A percentile compares a stretch with the other conserved stretches of the same genome.
Evolutionary conservation across 2,797 vertebrate species (phyloP).

Genomic region (Oreochromis grahami): DNA sequence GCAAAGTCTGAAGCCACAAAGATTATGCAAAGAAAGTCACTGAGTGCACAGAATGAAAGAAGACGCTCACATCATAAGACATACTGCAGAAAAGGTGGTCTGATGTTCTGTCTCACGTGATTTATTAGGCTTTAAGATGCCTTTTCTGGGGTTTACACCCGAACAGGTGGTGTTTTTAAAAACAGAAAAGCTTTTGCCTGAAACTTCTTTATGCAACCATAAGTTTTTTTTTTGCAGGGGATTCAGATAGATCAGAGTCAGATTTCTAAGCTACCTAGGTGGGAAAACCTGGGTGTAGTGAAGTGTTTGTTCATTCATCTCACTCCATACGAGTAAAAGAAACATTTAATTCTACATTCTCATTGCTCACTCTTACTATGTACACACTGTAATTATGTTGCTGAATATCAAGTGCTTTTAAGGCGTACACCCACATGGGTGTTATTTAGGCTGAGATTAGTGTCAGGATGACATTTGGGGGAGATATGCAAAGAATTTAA

Average conservation of each 20-base stretch:
- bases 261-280: background rate
- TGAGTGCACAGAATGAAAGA: slow-evolving; percentile 4
- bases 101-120: background rate
- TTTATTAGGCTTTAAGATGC: background rate
- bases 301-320: background rate
- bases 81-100: background rate
- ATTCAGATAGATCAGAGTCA: background rate
- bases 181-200: background rate
- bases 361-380: background rate
- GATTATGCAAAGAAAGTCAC: slow-evolving; percentile 12
- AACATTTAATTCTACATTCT: background rate
- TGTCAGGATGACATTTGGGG: background rate
- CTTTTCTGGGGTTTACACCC: background rate
- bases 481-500: background rate
- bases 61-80: background rate
- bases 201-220: background rate
- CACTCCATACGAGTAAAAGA: background rate
- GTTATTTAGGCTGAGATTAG: background rate
- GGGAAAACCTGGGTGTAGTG: background rate
- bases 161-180: background rate
- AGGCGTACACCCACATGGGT: background rate
- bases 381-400: background rate
- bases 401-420: background rate
- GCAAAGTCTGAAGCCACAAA: slow-evolving; percentile 12
- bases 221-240: background rate